These are phyloP conservation scores for Pseudomyrmex concolor DNA, from an alignment of 1,140 invertebrate species.

Conservation along the genomic window DNA sequence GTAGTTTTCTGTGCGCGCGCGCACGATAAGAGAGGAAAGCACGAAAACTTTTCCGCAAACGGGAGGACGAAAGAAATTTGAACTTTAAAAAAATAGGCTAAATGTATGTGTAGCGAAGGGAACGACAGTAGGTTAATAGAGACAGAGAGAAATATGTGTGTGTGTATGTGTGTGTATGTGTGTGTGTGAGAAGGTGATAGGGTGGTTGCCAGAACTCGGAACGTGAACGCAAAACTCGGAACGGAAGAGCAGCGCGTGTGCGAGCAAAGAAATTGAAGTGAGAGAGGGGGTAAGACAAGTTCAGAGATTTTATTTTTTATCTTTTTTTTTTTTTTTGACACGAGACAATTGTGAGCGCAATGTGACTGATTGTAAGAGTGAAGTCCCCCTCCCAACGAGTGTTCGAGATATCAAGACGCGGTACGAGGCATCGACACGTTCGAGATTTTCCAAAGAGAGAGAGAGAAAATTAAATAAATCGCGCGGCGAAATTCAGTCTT, in stretches of 20 bases:
- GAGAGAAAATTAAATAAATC: background rate
- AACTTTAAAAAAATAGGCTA: conserved; percentile 9
- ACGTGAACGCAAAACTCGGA: conserved; percentile 38
- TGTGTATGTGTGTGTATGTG: background rate
- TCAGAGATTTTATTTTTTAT: background rate
- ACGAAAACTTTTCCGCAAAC: conserved; percentile 33
- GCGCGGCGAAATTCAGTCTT: background rate
- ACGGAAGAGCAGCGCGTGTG: conserved; percentile 22
- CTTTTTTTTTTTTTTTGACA: background rate
- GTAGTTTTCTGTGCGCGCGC: background rate
- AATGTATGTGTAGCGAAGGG: background rate
- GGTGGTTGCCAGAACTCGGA: conserved; percentile 68
- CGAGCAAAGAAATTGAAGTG: conserved; percentile 4
- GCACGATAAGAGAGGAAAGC: conserved; percentile 30
- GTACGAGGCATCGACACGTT: background rate
- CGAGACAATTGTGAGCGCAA: background rate
- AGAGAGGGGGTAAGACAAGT: conserved; percentile 25
- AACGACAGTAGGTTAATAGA: conserved; percentile 6
- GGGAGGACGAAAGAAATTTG: background rate
- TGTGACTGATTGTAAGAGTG: background rate
- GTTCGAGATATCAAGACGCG: conserved; percentile 2
- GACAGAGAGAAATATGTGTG: background rate
- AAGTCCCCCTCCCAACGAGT: background rate
- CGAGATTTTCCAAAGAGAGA: background rate
- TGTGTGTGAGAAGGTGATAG: background rate